These are phyloP conservation scores for Pteria penguin DNA, from an alignment of 2,888 invertebrate species.

Conservation along the genomic window DNA sequence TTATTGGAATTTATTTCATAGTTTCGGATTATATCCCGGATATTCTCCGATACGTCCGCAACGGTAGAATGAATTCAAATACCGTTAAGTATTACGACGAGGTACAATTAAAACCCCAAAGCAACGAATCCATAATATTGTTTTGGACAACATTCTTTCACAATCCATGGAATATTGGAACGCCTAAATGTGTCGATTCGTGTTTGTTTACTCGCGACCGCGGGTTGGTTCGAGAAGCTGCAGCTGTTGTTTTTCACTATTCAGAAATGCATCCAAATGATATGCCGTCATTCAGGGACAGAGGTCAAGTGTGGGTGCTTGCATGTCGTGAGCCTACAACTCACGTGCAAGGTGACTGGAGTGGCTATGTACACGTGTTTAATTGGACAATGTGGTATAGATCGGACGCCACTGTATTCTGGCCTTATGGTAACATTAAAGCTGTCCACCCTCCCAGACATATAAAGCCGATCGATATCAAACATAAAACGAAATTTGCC, in stretches of 20 bases:
- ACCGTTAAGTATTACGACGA: too few species aligned
- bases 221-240: slow-evolving; percentile 12
- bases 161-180: neutral
- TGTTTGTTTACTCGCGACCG: neutral
- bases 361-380: slow-evolving; percentile 54
- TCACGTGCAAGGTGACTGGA: slow-evolving; percentile 53
- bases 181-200: neutral
- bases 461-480: slow-evolving; percentile 27
- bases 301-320: slow-evolving; percentile 66
- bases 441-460: slow-evolving; percentile 34
- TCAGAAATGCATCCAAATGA: slow-evolving; percentile 31
- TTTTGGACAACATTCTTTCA: neutral
- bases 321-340: slow-evolving; percentile 64
- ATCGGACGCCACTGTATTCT: slow-evolving; percentile 58
- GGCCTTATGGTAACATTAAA: slow-evolving; percentile 49
- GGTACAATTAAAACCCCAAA: too few species aligned
- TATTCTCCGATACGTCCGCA: too few species aligned
- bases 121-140: neutral
- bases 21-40: too few species aligned
- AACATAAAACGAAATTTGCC: slow-evolving; percentile 44
- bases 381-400: slow-evolving; percentile 70
- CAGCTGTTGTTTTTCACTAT: slow-evolving; percentile 64
- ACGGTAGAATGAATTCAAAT: too few species aligned
- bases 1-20: too few species aligned
- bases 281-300: slow-evolving; percentile 51